Evolutionary conservation across 2,888 invertebrate species (phyloP).

Genomic region (Sinohyriopsis cumingii): DNA sequence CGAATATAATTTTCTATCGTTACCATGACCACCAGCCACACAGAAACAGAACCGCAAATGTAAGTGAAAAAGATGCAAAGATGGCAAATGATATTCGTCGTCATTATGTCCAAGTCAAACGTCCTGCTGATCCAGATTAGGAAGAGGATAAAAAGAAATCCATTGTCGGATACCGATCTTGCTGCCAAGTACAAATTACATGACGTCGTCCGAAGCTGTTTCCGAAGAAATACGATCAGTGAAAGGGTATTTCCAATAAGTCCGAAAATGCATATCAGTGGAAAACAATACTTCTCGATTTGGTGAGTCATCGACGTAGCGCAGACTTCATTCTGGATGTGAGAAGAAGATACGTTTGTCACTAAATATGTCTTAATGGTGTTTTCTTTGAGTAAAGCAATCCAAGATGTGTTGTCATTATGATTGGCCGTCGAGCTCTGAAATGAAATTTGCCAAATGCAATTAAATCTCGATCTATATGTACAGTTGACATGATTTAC

Average conservation of each 20-base stretch:
- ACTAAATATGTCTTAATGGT: no score
- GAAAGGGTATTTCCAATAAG: constrained; percentile 83
- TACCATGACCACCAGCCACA: constrained; percentile 23
- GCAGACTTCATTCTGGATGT: no score
- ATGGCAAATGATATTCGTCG: constrained; percentile 78
- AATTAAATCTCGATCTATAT: no score
- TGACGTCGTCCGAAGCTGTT: constrained; percentile 82
- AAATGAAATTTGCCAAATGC: no score
- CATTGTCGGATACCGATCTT: constrained; percentile 83
- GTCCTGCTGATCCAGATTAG: constrained; percentile 63
- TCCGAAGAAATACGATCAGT: constrained; percentile 82
- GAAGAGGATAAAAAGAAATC: constrained; percentile 79
- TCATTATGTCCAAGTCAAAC: constrained; percentile 62
- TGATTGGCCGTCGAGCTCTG: no score
- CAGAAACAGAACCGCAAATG: constrained; percentile 46
- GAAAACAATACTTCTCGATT: constrained; percentile 69
- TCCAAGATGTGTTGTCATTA: no score
- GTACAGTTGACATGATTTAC: no score
- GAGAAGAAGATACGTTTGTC: no score
- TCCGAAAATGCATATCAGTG: constrained; percentile 81
- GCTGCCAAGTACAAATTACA: constrained; percentile 86
- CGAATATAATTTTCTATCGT: constrained; percentile 28
- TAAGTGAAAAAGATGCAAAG: constrained; percentile 80
- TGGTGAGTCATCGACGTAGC: no score
- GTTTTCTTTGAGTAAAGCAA: no score